Conservation (phyloP, 2,113 vertebrate genomes). For the Dromaius novaehollandiae region DNA sequence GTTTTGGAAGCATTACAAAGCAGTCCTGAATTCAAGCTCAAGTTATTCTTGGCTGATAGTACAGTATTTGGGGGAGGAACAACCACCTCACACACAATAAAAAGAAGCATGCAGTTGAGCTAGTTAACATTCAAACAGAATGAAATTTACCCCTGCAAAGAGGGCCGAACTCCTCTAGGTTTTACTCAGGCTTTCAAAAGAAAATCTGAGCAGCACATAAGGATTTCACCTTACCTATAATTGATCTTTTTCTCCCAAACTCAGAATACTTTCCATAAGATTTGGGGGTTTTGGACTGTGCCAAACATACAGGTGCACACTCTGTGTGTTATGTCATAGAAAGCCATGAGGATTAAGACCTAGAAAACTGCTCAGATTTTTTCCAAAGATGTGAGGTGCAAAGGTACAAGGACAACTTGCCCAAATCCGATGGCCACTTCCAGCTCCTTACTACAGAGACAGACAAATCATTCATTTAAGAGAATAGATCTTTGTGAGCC, state of each 20-base stretch:
- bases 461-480: background rate
- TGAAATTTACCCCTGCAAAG: background rate
- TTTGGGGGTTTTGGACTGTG: background rate
- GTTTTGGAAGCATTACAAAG: constrained; percentile 34
- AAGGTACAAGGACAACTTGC: background rate
- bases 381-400: background rate
- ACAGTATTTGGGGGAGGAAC: background rate
- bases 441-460: background rate
- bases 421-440: background rate
- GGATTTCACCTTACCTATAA: background rate
- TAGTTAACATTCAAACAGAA: background rate
- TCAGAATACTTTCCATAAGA: background rate
- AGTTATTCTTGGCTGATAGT: constrained; percentile 19
- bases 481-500: background rate
- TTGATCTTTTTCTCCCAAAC: background rate
- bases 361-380: background rate
- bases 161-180: background rate
- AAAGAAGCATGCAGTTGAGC: background rate
- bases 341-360: background rate
- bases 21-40: background rate
- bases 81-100: background rate
- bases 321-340: background rate
- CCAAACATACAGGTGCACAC: background rate
- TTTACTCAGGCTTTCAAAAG: background rate
- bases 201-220: background rate